These are phyloP conservation scores for Chrysolina americana DNA, from an alignment of 2,888 invertebrate genomes.

Conservation along the genomic window DNA sequence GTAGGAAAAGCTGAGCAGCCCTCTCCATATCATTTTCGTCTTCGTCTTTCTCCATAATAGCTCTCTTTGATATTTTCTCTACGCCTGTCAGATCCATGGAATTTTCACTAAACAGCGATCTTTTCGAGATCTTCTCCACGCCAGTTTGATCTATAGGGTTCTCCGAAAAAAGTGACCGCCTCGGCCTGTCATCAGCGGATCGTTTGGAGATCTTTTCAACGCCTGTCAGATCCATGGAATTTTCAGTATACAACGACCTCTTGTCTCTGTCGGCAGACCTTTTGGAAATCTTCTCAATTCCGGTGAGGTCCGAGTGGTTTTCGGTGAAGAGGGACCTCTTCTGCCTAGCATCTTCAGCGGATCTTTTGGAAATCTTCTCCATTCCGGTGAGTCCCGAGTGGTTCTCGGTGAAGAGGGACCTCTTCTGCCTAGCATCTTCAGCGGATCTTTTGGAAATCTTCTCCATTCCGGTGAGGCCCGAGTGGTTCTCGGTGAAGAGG, in stretches of 20 bases:
- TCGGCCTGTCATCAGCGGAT: conserved; percentile 28
- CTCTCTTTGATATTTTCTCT: conserved; percentile 44
- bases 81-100: conserved; percentile 37
- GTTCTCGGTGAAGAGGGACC: no score
- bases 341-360: no score
- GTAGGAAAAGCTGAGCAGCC: conserved; percentile 35
- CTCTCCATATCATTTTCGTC: conserved; percentile 34
- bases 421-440: no score
- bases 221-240: conserved; percentile 37
- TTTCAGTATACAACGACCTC: conserved; percentile 39
- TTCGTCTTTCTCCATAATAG: conserved; percentile 6
- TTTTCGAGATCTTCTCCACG: conserved; percentile 43
- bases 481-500: conserved; percentile 14
- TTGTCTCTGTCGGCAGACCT: conserved; percentile 30
- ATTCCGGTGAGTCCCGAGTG: no score
- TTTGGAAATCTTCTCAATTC: conserved; percentile 41
- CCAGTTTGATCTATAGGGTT: conserved; percentile 33
- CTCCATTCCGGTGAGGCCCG: no score
- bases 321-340: no score
- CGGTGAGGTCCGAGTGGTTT: no score
- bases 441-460: no score
- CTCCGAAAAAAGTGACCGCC: conserved; percentile 35
- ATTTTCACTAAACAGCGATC: conserved; percentile 29
- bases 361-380: no score
- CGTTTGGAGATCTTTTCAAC: conserved; percentile 45